A percentile compares a stretch with the other conserved stretches of the same genome.
Conservation (phyloP, 2,113 vertebrate genomes). For the Melospiza melodia region DNA sequence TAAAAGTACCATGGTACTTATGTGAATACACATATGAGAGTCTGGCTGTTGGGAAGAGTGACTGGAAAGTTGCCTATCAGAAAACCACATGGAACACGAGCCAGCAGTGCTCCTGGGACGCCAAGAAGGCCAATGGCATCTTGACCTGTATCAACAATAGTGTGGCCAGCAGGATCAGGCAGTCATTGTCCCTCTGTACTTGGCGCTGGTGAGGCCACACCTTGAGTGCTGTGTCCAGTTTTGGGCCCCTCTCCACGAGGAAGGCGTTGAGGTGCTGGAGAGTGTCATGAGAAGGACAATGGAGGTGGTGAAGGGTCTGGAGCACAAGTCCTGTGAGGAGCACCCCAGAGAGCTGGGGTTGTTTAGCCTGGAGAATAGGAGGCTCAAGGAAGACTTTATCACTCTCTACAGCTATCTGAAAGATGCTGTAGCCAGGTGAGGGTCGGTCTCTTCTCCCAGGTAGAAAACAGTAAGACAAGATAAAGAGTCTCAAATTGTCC, state of each 20-base stretch:
- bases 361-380: not conserved
- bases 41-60: not conserved
- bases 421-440: not conserved
- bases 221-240: not conserved
- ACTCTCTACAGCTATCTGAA: not conserved
- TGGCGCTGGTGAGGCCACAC: not conserved
- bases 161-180: not conserved
- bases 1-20: not conserved
- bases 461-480: not conserved
- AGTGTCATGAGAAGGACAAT: accelerated
- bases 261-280: not conserved
- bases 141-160: not conserved
- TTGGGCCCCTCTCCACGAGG: accelerated
- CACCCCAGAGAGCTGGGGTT: not conserved
- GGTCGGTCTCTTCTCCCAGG: accelerated
- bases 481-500: not conserved
- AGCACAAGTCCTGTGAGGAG: not conserved
- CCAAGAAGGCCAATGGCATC: not conserved
- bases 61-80: not conserved
- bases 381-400: accelerated
- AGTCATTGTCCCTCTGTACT: not conserved
- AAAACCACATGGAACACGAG: not conserved
- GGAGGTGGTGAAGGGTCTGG: not conserved
- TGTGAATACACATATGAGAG: not conserved
- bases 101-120: not conserved